A percentile compares a stretch with the other conserved stretches of the same genome.
These are phyloP conservation scores for Anagyrus pseudococci DNA, from an alignment of 2,888 invertebrate genomes.

Conservation along the genomic window DNA sequence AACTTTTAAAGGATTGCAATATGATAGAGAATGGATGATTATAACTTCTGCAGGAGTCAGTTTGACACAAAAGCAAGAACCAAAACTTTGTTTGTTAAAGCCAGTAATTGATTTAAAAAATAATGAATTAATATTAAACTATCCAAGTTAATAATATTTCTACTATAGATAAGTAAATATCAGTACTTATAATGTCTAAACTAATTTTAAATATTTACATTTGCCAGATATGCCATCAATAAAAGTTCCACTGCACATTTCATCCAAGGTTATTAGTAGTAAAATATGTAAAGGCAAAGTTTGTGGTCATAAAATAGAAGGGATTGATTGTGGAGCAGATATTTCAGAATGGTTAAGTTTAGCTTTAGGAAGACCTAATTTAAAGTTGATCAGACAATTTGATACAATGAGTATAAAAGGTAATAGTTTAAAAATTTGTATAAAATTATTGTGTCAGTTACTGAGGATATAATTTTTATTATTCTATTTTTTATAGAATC, in stretches of 20 bases:
- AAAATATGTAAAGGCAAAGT: slow-evolving; percentile 80
- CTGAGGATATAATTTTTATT: slow-evolving; percentile 1
- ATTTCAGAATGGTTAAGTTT: slow-evolving; percentile 82
- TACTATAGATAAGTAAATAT: not conserved
- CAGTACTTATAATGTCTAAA: not conserved
- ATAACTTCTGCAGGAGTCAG: slow-evolving; percentile 81
- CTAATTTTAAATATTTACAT: not conserved
- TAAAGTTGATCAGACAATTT: slow-evolving; percentile 73
- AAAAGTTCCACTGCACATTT: slow-evolving; percentile 64
- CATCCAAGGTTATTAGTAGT: slow-evolving; percentile 51
- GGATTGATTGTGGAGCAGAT: slow-evolving; percentile 83
- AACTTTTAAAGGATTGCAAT: slow-evolving; percentile 78
- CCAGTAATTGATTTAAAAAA: slow-evolving; percentile 73
- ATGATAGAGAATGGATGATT: slow-evolving; percentile 95
- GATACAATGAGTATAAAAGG: slow-evolving; percentile 26
- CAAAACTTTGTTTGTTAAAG: slow-evolving; percentile 78
- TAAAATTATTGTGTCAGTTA: slow-evolving; percentile 18
- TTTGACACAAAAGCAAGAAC: slow-evolving; percentile 86
- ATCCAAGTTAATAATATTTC: slow-evolving; percentile 64
- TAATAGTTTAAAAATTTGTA: slow-evolving; percentile 28
- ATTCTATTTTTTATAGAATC: slow-evolving; percentile 40
- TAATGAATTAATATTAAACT: slow-evolving; percentile 67
- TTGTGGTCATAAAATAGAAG: slow-evolving; percentile 81
- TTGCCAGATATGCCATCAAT: slow-evolving; percentile 65
- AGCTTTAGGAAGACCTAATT: slow-evolving; percentile 72